Percentiles rank a stretch among this genome's conserved stretches.
Evolutionary conservation across 2,888 invertebrate genomes (phyloP).

Genomic region (Cloeon dipterum): DNA sequence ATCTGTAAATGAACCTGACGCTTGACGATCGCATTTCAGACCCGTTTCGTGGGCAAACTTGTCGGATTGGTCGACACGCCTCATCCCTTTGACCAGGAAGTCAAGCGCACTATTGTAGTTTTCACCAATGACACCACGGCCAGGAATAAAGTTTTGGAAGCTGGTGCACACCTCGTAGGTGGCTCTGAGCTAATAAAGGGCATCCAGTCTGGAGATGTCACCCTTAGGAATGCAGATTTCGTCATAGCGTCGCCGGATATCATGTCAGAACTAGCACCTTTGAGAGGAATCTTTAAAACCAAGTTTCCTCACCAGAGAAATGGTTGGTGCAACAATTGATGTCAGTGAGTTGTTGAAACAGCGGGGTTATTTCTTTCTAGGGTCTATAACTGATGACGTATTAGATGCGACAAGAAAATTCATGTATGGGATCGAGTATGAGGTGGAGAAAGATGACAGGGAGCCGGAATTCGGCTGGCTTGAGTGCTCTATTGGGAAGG

Average conservation of each 20-base stretch:
- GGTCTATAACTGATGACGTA: neutral
- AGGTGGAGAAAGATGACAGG: neutral
- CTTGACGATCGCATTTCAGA: too few species aligned
- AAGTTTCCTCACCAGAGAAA: neutral
- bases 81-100: constrained; percentile 42
- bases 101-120: constrained; percentile 42
- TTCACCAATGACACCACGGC: constrained; percentile 45
- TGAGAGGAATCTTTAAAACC: constrained; percentile 53
- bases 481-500: constrained; percentile 42
- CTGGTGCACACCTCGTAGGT: constrained; percentile 51
- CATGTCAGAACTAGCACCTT: constrained; percentile 44
- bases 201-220: constrained; percentile 32
- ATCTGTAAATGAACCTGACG: too few species aligned
- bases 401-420: neutral
- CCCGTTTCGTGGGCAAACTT: constrained; percentile 44
- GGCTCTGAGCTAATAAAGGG: constrained; percentile 50
- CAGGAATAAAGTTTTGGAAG: constrained; percentile 31
- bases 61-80: constrained; percentile 39
- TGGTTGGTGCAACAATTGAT: neutral
- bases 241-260: constrained; percentile 60
- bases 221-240: constrained; percentile 37
- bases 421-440: neutral
- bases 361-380: too few species aligned
- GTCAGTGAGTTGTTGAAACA: too few species aligned
- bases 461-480: constrained; percentile 48